Conservation (phyloP, 2,888 invertebrate genomes). For the Yponomeuta plumbellus region DNA sequence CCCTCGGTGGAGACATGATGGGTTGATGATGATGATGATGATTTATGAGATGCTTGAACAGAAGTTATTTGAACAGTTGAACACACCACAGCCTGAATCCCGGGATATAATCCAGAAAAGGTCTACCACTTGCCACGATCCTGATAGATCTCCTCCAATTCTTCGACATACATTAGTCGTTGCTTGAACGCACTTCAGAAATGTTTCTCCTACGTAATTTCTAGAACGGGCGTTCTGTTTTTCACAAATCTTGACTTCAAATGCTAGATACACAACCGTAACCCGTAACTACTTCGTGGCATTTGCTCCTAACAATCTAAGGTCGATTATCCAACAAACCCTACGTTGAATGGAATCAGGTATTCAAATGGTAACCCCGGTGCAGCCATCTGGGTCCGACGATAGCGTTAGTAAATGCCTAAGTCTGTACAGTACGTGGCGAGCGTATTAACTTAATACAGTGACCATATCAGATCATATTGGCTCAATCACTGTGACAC, state of each 20-base stretch:
- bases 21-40: too few relatives aligned
- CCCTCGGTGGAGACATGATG: too few relatives aligned
- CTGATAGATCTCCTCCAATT: too few relatives aligned
- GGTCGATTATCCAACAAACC: neutral
- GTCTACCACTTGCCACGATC: too few relatives aligned
- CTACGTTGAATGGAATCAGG: neutral
- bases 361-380: neutral
- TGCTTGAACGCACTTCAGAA: neutral
- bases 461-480: conserved; percentile 45
- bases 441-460: conserved; percentile 44
- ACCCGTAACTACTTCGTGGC: neutral
- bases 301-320: neutral
- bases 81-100: too few relatives aligned
- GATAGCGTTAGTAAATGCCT: conserved; percentile 7
- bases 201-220: neutral
- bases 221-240: neutral
- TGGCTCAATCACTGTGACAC: conserved; percentile 53
- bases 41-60: too few relatives aligned
- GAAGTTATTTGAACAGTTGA: too few relatives aligned
- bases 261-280: neutral
- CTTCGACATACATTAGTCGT: too few relatives aligned
- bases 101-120: too few relatives aligned
- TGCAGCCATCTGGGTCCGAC: neutral
- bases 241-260: neutral
- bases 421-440: neutral